Percentiles rank a stretch among this genome's conserved stretches.
Conservation (phyloP, 2,888 invertebrate species). For the Hemithea aestivaria region DNA sequence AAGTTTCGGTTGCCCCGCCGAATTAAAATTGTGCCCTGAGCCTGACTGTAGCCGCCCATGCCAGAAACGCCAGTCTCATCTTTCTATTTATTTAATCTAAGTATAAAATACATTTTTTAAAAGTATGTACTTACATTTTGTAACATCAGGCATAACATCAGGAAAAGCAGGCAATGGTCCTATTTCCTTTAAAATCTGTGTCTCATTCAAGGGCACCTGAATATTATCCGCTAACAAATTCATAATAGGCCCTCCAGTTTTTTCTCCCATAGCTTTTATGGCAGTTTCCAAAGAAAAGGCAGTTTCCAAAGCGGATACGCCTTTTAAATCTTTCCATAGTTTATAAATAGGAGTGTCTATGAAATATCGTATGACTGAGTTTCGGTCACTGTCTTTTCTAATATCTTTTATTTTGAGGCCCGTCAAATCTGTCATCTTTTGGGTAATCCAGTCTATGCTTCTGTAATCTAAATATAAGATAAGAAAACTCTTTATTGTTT, state of each 20-base stretch:
- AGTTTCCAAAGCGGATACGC: slow-evolving; percentile 46
- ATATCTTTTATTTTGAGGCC: slow-evolving; percentile 53
- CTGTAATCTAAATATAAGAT: slow-evolving; percentile 49
- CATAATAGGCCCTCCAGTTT: slow-evolving; percentile 11
- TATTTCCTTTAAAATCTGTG: slow-evolving; percentile 40
- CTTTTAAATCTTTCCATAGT: slow-evolving; percentile 44
- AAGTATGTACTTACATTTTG: slow-evolving; percentile 31
- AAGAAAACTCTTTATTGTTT: too few relatives aligned
- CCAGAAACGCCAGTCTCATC: too few relatives aligned
- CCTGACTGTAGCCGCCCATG: too few relatives aligned
- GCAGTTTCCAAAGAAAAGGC: slow-evolving; percentile 50
- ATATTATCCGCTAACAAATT: neutral
- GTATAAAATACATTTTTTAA: too few relatives aligned
- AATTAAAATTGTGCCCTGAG: too few relatives aligned
- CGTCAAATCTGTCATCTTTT: slow-evolving; percentile 55
- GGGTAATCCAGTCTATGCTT: slow-evolving; percentile 43
- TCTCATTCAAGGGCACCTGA: slow-evolving; percentile 19
- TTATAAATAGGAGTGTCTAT: slow-evolving; percentile 51
- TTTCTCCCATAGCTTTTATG: slow-evolving; percentile 43
- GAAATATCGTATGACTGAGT: slow-evolving; percentile 53
- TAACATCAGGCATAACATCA: slow-evolving; percentile 30
- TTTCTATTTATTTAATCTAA: too few relatives aligned
- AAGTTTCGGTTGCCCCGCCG: too few relatives aligned
- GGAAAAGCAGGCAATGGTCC: slow-evolving; percentile 38
- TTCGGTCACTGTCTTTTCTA: slow-evolving; percentile 50